A percentile compares a stretch with the other conserved stretches of the same genome.
These are phyloP conservation scores for Lissocephala sabroskyi DNA, from an alignment of 2,888 invertebrate genomes.

Conservation along the genomic window DNA sequence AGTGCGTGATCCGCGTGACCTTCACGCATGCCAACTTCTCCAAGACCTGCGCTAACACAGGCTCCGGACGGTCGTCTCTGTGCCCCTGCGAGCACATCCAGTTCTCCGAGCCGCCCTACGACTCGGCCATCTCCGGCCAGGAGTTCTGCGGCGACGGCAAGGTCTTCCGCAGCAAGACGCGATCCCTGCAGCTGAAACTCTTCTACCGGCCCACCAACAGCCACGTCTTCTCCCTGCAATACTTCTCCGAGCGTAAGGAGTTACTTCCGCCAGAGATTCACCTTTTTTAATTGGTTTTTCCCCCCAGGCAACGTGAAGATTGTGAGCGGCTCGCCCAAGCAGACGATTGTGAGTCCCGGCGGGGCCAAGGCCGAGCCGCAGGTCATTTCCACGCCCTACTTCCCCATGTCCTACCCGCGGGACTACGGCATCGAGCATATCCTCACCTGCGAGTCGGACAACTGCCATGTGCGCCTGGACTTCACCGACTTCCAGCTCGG, in stretches of 20 bases:
- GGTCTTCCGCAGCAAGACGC: conserved; percentile 76
- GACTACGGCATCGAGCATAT: conserved; percentile 80
- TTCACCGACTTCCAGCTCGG: conserved; percentile 81
- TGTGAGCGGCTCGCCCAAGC: conserved; percentile 73
- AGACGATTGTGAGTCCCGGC: conserved; percentile 66
- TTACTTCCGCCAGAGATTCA: too few relatives aligned
- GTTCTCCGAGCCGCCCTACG: conserved; percentile 79
- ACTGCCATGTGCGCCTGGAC: conserved; percentile 77
- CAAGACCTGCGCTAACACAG: conserved; percentile 64
- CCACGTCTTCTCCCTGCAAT: conserved; percentile 78
- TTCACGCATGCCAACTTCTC: conserved; percentile 70
- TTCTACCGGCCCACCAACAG: conserved; percentile 76
- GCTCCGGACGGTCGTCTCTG: conserved; percentile 57
- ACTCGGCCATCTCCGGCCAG: conserved; percentile 75
- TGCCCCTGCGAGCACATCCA: conserved; percentile 78
- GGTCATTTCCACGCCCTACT: conserved; percentile 78
- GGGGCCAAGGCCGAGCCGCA: conserved; percentile 71
- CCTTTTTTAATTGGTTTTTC: too few relatives aligned
- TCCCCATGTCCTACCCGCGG: conserved; percentile 78
- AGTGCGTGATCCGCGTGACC: conserved; percentile 75
- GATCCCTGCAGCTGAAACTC: conserved; percentile 76
- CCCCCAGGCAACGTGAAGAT: conserved; percentile 77
- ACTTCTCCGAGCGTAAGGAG: conserved; percentile 77
- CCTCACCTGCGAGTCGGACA: conserved; percentile 75
- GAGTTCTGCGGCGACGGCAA: conserved; percentile 76